Base-by-base conservation (phyloP, 2,888 invertebrate genomes). In the Caenorhabditis japonica region DNA sequence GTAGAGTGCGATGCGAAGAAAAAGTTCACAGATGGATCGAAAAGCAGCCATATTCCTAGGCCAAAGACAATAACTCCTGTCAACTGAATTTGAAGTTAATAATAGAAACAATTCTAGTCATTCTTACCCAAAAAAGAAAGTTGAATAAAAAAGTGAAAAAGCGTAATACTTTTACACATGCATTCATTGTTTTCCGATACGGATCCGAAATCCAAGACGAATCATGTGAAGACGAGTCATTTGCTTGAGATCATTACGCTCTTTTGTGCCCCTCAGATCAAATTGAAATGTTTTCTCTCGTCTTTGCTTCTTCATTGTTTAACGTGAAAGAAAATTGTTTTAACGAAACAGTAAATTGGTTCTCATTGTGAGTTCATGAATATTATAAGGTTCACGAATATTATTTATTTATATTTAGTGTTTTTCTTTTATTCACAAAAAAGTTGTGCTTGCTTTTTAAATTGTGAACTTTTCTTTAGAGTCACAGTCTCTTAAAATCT, bases 11-110 rank as follows among this genome's bases (percentile, higher is more conserved):
- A 90, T 38, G 92, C 91, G 55, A 93, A 90, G 83, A 93, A 91
- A 85, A 92, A 92, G 44, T 92, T 91, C 44, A 92, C 92, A 43
- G 87, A 84, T 8, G 88, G 87, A 87, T 93, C 93, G 43, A 92
- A 91, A 52, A 93, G 89, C 89, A 94, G 91, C 93, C 93, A 94
- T 89, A 92, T 90, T 70, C 92, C 92, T 15, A 92, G 89, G 21
- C 91, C 91, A 27, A 93, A 90, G 56, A 92, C 91, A 15, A 91
- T 91, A 61, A 93, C 88, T 36, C 93, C 93, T 77, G 92, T 90
- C 52, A 93, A 88, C 94, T 94, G 89, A 62, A 91, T n/a, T n/a
- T n/a, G n/a, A n/a, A n/a, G n/a, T n/a, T n/a, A n/a, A n/a, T n/a
- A n/a, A n/a, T n/a, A n/a, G n/a, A n/a, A n/a, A n/a, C n/a, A n/a